phyloP scores from a whole-genome alignment of 2,113 vertebrate genomes.

The Thinocorus orbignyianus region DNA sequence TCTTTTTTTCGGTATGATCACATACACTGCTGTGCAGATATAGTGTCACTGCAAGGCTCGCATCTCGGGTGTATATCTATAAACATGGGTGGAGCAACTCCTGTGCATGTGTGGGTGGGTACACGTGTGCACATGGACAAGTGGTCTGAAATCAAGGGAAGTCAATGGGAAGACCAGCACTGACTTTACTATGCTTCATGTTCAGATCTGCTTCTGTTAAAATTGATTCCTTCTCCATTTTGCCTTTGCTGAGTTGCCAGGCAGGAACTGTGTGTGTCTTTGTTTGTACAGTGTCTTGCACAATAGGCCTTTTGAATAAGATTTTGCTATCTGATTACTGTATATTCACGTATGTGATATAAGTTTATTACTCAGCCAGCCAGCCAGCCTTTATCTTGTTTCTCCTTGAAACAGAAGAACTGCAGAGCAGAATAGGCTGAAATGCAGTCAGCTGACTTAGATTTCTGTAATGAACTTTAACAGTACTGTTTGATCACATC shows the following conservation, averaged over 20 bases:
- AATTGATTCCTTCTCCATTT: neutral
- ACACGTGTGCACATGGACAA: neutral
- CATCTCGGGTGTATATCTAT: neutral
- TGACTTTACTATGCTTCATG: neutral
- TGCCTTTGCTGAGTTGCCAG: neutral
- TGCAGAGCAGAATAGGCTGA: neutral
- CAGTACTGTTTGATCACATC: neutral
- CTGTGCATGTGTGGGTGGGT: too few species aligned
- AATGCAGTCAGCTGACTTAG: neutral
- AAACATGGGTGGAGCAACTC: neutral
- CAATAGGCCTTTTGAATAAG: neutral
- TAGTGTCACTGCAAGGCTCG: neutral
- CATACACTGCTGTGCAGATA: fast-evolving
- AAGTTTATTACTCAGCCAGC: slow-evolving; percentile 9
- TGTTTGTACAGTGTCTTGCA: neutral
- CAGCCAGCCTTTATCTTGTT: slow-evolving; percentile 13
- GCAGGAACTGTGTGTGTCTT: neutral
- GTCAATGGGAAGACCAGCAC: neutral
- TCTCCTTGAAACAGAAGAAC: neutral
- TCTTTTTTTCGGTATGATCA: neutral
- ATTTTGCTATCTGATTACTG: neutral
- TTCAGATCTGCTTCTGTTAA: neutral
- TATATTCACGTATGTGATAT: neutral
- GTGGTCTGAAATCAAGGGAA: neutral
- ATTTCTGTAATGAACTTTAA: neutral